These are phyloP conservation scores for Megaceryle alcyon DNA, from an alignment of 2,797 vertebrate species.

Conservation along the genomic window DNA sequence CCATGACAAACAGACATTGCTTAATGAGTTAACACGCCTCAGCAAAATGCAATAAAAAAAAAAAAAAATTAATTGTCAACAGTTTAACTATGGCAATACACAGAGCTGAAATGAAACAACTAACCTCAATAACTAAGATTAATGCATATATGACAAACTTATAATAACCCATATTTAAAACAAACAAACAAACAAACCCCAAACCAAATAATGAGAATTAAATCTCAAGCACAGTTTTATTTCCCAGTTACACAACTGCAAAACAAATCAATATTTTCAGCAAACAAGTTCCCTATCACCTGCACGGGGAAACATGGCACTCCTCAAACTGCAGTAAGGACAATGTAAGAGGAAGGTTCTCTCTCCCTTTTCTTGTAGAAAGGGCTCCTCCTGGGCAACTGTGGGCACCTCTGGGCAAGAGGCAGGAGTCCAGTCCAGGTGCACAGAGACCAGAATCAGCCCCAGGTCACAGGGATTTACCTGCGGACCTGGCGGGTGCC, in stretches of 20 bases:
- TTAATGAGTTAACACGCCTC: slow-evolving; percentile 51
- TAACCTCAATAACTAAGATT: slow-evolving; percentile 50
- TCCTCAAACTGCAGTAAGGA: neutral
- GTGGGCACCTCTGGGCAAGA: neutral
- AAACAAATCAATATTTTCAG: slow-evolving; percentile 65
- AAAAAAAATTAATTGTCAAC: slow-evolving; percentile 12
- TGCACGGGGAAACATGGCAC: neutral
- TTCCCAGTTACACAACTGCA: slow-evolving; percentile 46
- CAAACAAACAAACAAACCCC: neutral
- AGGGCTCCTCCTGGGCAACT: neutral
- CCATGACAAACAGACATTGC: slow-evolving; percentile 27
- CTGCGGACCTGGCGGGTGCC: neutral
- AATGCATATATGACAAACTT: slow-evolving; percentile 18
- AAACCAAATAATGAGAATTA: slow-evolving; percentile 34
- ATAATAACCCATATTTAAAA: slow-evolving; percentile 19
- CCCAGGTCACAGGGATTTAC: neutral
- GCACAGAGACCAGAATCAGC: neutral
- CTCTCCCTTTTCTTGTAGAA: neutral
- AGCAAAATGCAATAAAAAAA: slow-evolving; percentile 35
- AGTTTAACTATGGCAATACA: slow-evolving; percentile 33
- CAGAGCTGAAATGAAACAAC: slow-evolving; percentile 27
- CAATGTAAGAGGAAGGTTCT: neutral
- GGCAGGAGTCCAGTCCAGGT: neutral
- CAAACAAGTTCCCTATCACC: neutral
- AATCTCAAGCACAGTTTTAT: slow-evolving; percentile 31